Percentiles rank a stretch among this genome's conserved stretches.
Conservation (phyloP, 2,888 invertebrate species). For the Scaptomyza reducta region DNA sequence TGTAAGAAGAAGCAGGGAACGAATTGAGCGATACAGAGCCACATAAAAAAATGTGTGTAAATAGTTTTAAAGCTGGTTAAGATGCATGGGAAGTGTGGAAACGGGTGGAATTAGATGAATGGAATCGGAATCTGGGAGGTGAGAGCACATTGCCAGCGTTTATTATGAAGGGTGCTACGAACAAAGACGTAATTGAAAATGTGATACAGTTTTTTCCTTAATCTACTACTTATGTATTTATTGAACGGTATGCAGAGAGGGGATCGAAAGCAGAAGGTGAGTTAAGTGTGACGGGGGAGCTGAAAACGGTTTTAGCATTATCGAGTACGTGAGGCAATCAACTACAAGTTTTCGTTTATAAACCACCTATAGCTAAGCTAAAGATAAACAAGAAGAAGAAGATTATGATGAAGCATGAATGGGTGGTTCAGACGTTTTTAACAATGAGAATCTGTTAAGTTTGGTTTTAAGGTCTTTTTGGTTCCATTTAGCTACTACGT, state of each 20-base stretch:
- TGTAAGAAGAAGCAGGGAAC: slow-evolving; percentile 42
- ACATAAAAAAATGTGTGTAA: slow-evolving; percentile 45
- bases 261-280: not conserved
- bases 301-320: slow-evolving; percentile 11
- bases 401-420: not conserved
- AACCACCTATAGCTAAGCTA: slow-evolving; percentile 9
- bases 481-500: slow-evolving; percentile 36
- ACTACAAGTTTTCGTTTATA: slow-evolving; percentile 20
- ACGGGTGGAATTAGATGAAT: not conserved
- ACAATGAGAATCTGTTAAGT: slow-evolving; percentile 29
- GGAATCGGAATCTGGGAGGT: not conserved
- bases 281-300: slow-evolving; percentile 2
- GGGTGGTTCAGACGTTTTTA: slow-evolving; percentile 4
- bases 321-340: slow-evolving; percentile 9
- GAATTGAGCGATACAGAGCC: slow-evolving; percentile 26
- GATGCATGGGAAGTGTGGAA: not conserved
- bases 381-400: not conserved
- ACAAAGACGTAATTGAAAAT: slow-evolving; percentile 84
- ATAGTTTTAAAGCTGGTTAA: slow-evolving; percentile 45
- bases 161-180: slow-evolving; percentile 83
- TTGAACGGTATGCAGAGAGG: slow-evolving; percentile 47
- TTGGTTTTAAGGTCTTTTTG: slow-evolving; percentile 32
- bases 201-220: slow-evolving; percentile 83
- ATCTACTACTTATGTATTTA: slow-evolving; percentile 65
- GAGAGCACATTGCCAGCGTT: slow-evolving; percentile 56